Evolutionary conservation across 2,888 invertebrate genomes (phyloP).

Genomic region (Spodoptera picta): DNA sequence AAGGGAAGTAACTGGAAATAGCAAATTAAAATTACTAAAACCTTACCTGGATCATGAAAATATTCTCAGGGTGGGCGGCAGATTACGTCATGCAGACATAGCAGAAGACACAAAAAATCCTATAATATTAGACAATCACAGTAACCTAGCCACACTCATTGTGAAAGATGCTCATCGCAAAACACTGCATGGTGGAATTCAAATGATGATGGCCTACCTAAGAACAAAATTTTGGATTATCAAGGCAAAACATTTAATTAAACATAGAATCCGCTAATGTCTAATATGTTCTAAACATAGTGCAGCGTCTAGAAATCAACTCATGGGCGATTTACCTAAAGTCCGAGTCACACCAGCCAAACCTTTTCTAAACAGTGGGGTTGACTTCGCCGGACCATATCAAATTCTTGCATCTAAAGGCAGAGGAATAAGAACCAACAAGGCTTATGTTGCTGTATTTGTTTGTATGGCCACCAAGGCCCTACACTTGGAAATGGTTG

Average conservation of each 20-base stretch:
- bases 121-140: not conserved
- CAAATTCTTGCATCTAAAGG: conserved; percentile 9
- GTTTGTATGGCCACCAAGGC: conserved; percentile 18
- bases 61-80: conserved; percentile 6
- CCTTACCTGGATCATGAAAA: not conserved
- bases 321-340: conserved; percentile 20
- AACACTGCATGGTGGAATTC: conserved; percentile 10
- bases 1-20: not conserved
- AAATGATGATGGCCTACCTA: conserved; percentile 4
- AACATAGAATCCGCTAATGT: conserved; percentile 1
- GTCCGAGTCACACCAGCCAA: conserved; percentile 14
- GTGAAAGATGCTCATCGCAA: conserved; percentile 5
- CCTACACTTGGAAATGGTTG: conserved; percentile 12
- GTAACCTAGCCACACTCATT: not conserved
- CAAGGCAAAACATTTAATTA: conserved; percentile 4
- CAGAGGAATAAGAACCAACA: conserved; percentile 9
- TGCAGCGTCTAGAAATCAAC: conserved; percentile 6
- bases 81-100: not conserved
- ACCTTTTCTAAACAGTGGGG: conserved; percentile 9
- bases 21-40: not conserved
- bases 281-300: conserved; percentile 7
- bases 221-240: conserved; percentile 12
- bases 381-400: conserved; percentile 14
- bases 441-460: conserved; percentile 12
- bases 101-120: not conserved